Conservation (phyloP, 2,888 invertebrate species). For the Conchocele bisecta region DNA sequence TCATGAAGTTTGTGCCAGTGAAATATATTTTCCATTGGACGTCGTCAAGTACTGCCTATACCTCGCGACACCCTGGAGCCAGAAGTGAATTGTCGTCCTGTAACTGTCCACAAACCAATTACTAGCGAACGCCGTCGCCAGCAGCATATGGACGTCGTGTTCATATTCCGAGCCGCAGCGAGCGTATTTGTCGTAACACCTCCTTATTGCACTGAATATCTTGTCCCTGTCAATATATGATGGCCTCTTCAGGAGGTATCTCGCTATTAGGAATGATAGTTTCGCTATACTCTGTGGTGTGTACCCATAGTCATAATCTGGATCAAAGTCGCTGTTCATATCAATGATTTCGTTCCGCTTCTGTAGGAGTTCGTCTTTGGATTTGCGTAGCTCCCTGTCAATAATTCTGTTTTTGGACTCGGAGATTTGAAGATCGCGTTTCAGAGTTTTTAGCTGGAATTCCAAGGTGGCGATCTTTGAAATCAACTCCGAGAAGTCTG, state of each 20-base stretch:
- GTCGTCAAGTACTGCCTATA: conserved; percentile 65
- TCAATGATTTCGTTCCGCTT: conserved; percentile 66
- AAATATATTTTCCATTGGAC: too few species aligned
- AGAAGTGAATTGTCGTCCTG: conserved; percentile 70
- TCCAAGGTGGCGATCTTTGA: conserved; percentile 75
- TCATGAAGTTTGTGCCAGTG: too few species aligned
- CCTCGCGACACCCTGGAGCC: conserved; percentile 73
- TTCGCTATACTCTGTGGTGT: conserved; percentile 73
- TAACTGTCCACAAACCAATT: conserved; percentile 78
- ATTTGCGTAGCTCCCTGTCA: conserved; percentile 71
- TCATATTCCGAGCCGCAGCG: conserved; percentile 67
- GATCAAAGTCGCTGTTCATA: conserved; percentile 71
- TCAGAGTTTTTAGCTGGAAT: conserved; percentile 70
- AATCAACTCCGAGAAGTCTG: conserved; percentile 68
- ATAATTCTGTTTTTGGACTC: conserved; percentile 72
- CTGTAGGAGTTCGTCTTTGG: conserved; percentile 70
- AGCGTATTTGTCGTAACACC: conserved; percentile 75
- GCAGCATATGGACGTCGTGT: conserved; percentile 79
- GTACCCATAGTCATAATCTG: conserved; percentile 75
- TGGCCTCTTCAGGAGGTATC: conserved; percentile 73
- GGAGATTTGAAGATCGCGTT: conserved; percentile 74
- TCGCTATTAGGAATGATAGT: conserved; percentile 73
- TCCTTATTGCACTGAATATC: conserved; percentile 71
- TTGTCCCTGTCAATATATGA: conserved; percentile 71
- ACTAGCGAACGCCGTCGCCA: conserved; percentile 79